These are phyloP conservation scores for Darevskia mixta DNA, from an alignment of 2,797 vertebrate genomes.

Conservation along the genomic window DNA sequence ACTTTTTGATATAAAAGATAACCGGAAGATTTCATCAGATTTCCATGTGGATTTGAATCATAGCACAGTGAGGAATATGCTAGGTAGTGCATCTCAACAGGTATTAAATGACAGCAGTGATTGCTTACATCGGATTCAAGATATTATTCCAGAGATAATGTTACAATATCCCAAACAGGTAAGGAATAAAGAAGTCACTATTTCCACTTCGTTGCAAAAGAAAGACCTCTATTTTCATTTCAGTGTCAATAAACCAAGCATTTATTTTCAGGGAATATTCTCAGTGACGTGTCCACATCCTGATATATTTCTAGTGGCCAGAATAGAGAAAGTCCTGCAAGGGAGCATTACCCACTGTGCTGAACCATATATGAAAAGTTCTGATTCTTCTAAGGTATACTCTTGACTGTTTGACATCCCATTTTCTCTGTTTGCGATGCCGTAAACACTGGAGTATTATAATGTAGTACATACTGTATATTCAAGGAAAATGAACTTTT, in stretches of 20 bases:
- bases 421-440: background rate
- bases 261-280: slow-evolving; percentile 87
- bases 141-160: slow-evolving; percentile 81
- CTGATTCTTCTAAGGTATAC: slow-evolving; percentile 93
- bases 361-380: slow-evolving; percentile 97
- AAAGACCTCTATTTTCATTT: background rate
- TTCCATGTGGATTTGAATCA: slow-evolving; percentile 97
- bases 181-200: slow-evolving; percentile 23
- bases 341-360: slow-evolving; percentile 95
- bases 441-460: background rate
- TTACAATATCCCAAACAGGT: slow-evolving; percentile 93
- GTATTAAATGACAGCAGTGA: slow-evolving; percentile 83
- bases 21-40: slow-evolving; percentile 94
- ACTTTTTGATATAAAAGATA: slow-evolving; percentile 93
- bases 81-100: slow-evolving; percentile 75
- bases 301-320: slow-evolving; percentile 96
- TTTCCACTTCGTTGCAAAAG: slow-evolving; percentile 6
- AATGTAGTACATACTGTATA: background rate
- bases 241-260: background rate
- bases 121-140: slow-evolving; percentile 72
- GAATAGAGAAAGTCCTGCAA: slow-evolving; percentile 95
- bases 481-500: background rate
- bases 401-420: background rate
- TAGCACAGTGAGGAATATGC: slow-evolving; percentile 89
- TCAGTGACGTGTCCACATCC: slow-evolving; percentile 96